Conservation (phyloP, 2,113 vertebrate species). For the Dolichallabes microphthalmus region DNA sequence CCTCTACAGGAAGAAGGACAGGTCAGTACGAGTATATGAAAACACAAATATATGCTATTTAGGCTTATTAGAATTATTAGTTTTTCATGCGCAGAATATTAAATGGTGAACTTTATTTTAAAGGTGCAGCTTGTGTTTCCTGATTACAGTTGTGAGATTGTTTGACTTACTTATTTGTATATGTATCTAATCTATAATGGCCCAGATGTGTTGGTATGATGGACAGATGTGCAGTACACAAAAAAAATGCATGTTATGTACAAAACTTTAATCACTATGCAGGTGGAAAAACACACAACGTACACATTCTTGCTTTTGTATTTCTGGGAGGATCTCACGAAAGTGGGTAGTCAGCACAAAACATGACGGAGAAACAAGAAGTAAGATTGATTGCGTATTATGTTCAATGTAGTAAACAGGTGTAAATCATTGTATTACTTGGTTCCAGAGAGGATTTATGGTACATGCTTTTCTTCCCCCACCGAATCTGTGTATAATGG, state of each 20-base stretch:
- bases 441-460: not conserved
- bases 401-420: not conserved
- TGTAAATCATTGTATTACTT: not conserved
- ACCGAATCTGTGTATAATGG: not conserved
- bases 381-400: not conserved
- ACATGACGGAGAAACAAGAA: not conserved
- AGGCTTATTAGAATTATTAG: too few relatives aligned
- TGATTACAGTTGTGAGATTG: not conserved
- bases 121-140: not conserved
- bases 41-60: not conserved
- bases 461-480: not conserved
- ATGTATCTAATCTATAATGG: not conserved
- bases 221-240: not conserved
- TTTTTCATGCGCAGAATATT: not conserved
- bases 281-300: not conserved
- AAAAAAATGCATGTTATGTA: not conserved
- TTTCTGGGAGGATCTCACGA: not conserved
- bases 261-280: not conserved
- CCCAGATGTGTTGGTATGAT: not conserved
- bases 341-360: not conserved
- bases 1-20: conserved; percentile 56
- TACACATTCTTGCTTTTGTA: not conserved
- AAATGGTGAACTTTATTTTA: not conserved
- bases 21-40: conserved; percentile 26
- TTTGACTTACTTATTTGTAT: not conserved